Evolutionary conservation across 2,888 invertebrate genomes (phyloP), one percentile per base, ranked within the genome.

Genomic region (Cactoblastis cactorum): DNA sequence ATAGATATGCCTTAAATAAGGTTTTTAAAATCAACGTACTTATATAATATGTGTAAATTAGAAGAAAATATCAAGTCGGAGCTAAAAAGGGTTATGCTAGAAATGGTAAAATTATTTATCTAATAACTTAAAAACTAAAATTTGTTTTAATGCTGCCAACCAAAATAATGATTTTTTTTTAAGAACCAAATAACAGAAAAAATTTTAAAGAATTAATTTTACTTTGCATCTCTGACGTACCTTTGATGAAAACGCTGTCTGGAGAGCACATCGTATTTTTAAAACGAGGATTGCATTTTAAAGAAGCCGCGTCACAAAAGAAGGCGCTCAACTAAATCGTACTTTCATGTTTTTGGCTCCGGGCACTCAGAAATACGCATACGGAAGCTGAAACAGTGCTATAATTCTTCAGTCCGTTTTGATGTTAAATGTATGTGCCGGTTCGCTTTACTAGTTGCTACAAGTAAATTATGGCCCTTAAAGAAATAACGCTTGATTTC

Each of bases 271-370:
- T 67, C 66, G 63, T 65, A 65, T 49, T 69, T 65, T 67, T 62
- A 65, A 28, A 66, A 71, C 68, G 65, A 63, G 64, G 53, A 66
- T 66, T 56, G 64, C 65, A 66, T 71, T 72, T 72, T 69, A 69
- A 70, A 74, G 60, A 55, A 58, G 59, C 52, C 47, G 53, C 57
- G 60, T 69, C 63, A 64, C 63, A 71, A 73, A 72, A 67, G 59
- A 70, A 71, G 61, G 53, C 47, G 58, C 58, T 63, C 54, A 61
- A 59, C 67, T 66, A 68, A 74, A 74, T 75, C 58, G 75, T 67
- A 72, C 67, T 75, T 74, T 69, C 71, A 63, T 75, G 75, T 77
- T 75, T 74, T 75, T 74, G 74, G 74, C 72, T 71, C 67, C 64
- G 59, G 56, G 61, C 65, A 62, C 61, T 65, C 64, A 59, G 64